Conservation (phyloP, 2,113 vertebrate genomes). For the Pachypanchax playfairii region DNA sequence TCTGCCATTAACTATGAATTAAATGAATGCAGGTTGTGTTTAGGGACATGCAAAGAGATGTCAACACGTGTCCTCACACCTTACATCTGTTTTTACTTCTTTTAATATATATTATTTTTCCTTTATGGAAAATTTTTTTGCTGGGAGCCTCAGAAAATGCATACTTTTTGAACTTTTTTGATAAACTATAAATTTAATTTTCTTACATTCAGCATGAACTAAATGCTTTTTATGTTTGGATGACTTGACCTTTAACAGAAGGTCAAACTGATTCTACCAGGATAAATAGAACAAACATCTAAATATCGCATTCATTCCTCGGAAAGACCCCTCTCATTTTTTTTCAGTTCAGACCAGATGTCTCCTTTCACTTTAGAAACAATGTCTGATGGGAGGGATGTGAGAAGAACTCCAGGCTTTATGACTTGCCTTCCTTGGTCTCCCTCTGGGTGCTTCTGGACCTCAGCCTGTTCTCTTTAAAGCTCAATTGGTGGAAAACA, state of each 20-base stretch:
- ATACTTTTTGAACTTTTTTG: too few species aligned
- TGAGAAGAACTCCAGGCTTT: slow-evolving; percentile 33
- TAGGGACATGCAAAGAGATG: too few species aligned
- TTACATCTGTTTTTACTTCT: too few species aligned
- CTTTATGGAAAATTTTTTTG: too few species aligned
- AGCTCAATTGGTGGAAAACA: slow-evolving; percentile 92
- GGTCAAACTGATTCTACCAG: neutral
- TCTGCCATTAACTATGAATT: too few species aligned
- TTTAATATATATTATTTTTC: too few species aligned
- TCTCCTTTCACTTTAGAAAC: slow-evolving; percentile 34
- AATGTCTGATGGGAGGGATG: slow-evolving; percentile 43
- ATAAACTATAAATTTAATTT: too few species aligned
- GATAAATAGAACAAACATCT: neutral
- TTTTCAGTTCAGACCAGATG: slow-evolving; percentile 24
- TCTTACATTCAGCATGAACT: too few species aligned
- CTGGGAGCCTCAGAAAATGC: too few species aligned
- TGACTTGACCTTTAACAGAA: slow-evolving; percentile 28
- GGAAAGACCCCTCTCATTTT: slow-evolving; percentile 53
- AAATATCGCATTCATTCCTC: slow-evolving; percentile 22
- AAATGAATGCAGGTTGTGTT: too few species aligned
- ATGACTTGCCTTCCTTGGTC: slow-evolving; percentile 88
- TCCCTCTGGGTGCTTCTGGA: slow-evolving; percentile 84
- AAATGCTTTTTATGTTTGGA: too few species aligned
- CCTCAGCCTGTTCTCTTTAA: slow-evolving; percentile 92
- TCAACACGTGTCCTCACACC: too few species aligned